Conservation (phyloP, 2,797 vertebrate species). For the Chiroxiphia lanceolata region DNA sequence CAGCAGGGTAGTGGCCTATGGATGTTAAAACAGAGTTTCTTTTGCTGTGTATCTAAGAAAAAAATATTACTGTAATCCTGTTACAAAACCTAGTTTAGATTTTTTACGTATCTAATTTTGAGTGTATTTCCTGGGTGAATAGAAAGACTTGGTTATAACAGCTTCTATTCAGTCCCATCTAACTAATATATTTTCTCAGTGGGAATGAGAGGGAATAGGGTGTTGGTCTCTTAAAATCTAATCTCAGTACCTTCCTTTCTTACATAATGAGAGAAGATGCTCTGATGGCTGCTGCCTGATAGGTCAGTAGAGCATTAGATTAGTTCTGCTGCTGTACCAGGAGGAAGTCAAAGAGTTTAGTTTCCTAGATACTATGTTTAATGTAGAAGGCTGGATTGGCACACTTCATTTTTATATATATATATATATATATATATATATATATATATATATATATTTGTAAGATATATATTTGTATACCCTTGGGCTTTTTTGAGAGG, state of each 20-base stretch:
- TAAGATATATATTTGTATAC: accelerated
- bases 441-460: neutral
- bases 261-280: neutral
- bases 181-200: neutral
- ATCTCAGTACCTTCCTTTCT: neutral
- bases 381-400: neutral
- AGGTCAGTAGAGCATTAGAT: neutral
- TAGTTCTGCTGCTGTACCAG: neutral
- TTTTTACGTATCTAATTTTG: neutral
- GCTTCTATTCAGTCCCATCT: neutral
- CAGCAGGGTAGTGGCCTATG: neutral
- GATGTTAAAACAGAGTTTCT: neutral
- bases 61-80: neutral
- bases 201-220: neutral
- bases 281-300: neutral
- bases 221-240: neutral
- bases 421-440: neutral
- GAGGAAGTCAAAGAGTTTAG: neutral
- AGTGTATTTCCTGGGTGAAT: neutral
- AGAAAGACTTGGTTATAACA: neutral
- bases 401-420: neutral
- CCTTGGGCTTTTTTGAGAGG: neutral
- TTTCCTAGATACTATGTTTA: neutral
- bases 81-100: neutral
- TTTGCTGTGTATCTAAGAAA: neutral